Evolutionary conservation across 2,113 vertebrate species (phyloP), one percentile per base, ranked within the genome.

Genomic region (Natator depressus): DNA sequence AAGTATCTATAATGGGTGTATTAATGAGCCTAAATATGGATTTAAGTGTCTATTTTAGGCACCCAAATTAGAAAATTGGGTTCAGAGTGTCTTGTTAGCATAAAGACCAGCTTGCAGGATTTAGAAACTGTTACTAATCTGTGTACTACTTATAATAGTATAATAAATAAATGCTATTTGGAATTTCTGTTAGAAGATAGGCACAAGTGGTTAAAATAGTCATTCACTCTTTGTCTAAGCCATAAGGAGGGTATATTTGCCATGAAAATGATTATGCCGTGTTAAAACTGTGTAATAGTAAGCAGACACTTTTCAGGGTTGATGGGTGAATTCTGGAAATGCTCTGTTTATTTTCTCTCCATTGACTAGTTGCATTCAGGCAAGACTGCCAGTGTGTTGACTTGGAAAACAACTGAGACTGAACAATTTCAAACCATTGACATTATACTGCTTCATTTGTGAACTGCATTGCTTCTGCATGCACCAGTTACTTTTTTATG

Each of bases 181-280:
- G 95, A 93, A 95, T 97, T 98, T 98, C 96, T 97, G 85, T 97
- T 95, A 95, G 93, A 88, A 97, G 90, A 78, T 97, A 96, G 84
- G 84, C 93, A 96, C 97, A 97, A 94, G 94, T 96, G 97, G 95
- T 93, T 97, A 96, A 97, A 98, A 97, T 97, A 98, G 96, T 96
- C 62, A 97, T 97, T 98, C 97, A 95, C 97, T 98, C 98, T 97
- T 97, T 96, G 95, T 91, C 88, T 79, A 57, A 97, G 89, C 78
- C 91, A 94, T 96, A 92, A 96, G 96, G 95, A 97, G 89, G 82
- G 87, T 96, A 95, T 98, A 97, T 97, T 97, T 95, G 90, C 97
- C 97, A 96, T 97, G 98, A 98, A 99, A 99, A 98, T 97, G 97
- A 99, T 98, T 97, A 98, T 98, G 98, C 98, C 98, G 98, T 97